These are phyloP conservation scores for Equus quagga DNA, from an alignment of 2,113 vertebrate species.

Conservation along the genomic window DNA sequence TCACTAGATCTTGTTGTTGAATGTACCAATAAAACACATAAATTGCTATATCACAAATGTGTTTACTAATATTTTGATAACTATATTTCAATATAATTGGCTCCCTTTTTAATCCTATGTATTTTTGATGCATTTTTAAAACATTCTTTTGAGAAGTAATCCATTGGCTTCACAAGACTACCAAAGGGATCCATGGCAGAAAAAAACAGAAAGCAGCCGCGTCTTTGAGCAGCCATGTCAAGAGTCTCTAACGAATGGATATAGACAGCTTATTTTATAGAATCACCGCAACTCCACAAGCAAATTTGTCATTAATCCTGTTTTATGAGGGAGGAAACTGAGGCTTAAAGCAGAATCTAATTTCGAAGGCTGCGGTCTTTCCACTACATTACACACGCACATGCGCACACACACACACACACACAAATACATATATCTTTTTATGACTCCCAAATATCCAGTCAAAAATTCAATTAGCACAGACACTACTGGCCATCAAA, in stretches of 20 bases:
- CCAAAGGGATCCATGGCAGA: not conserved
- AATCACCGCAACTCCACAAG: not conserved
- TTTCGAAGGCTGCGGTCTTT: conserved; percentile 43
- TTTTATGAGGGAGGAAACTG: conserved; percentile 21
- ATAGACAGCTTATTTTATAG: conserved; percentile 18
- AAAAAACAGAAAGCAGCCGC: not conserved
- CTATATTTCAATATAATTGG: conserved; percentile 13
- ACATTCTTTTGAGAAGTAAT: conserved; percentile 35
- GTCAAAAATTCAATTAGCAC: conserved; percentile 70
- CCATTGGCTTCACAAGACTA: not conserved
- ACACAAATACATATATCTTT: conserved; percentile 41
- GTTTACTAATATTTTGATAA: conserved; percentile 47
- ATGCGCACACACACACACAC: not conserved
- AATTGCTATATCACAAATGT: not conserved
- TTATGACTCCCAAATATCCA: conserved; percentile 67
- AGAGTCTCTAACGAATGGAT: conserved; percentile 3
- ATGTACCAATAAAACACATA: not conserved
- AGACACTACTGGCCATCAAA: conserved; percentile 59
- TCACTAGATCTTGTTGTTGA: not conserved
- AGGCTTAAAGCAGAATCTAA: conserved; percentile 35
- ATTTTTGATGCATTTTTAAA: conserved; percentile 32
- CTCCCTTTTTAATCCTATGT: conserved; percentile 20
- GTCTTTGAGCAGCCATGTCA: not conserved
- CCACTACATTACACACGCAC: not conserved
- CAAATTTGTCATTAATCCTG: conserved; percentile 22